Base-by-base conservation (phyloP, 2,888 invertebrate genomes). In the Dasypolia templi region DNA sequence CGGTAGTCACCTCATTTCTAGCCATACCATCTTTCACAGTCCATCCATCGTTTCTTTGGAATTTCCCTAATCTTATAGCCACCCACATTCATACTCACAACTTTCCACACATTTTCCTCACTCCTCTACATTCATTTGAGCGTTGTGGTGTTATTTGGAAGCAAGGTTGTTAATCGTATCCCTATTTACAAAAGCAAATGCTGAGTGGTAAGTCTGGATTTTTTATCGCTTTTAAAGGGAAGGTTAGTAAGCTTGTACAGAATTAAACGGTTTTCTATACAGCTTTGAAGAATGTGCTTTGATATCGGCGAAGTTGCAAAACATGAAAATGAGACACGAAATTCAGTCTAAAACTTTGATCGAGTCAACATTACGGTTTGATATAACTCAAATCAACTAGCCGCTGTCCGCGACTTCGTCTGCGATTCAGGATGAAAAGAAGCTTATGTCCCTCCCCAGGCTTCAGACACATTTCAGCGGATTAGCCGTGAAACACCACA, bases 61-160 rank as follows among this genome's bases (percentile, higher is more conserved):
- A 17, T 29, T 55, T 3, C 29, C 17, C 29, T 55, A 29, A 0
- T 29, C 55, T 55, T 29, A 29, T 6, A 29, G 17, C 26, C n/a
- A 11, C 51, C 7, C 1, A 17, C 7, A 55, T 2, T 29, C 14
- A 26, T 17, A 51, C 51, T 51, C 4, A 26, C 26, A 26, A 29
- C 2, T 26, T 29, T 32, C 9, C 3, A 19, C 19, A 29, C 26
- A 1, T 17, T 55, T 29, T 19, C 1, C 53, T 14, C 26, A 26
- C 14, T 53, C 53, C 9, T 56, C 19, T 19, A 11, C 56, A 32
- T 71, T 42, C 56, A 65, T 79, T 79, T 51, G 11, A 55, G 42
- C 42, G 14, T 29, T 22, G 61, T 4, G n/a, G n/a, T 53, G 35
- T 35, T 22, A 73, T n/a, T 61, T n/a, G 19, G n/a, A 11, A 49